Base-by-base conservation (phyloP, 2,888 invertebrate species). In the Chirona hameri region DNA sequence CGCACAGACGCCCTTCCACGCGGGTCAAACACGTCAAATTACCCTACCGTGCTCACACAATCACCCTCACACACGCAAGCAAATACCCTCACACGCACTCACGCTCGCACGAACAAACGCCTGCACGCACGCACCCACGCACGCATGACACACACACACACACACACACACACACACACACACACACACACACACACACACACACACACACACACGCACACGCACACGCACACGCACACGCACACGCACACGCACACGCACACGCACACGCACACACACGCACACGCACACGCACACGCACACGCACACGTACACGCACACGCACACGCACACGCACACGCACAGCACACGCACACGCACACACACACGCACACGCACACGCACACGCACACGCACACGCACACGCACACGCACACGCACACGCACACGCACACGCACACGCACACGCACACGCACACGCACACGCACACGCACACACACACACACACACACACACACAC, bases 321-420 rank as follows among this genome's bases (percentile, higher is more conserved):
- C n/a, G n/a, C 65, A 65, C 9, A n/a, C n/a, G n/a, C n/a, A n/a
- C n/a, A n/a, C n/a, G n/a, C n/a, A n/a, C n/a, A n/a, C n/a, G n/a
- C n/a, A n/a, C n/a, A n/a, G n/a, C n/a, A n/a, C n/a, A n/a, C n/a
- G n/a, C n/a, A n/a, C n/a, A n/a, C n/a, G n/a, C 60, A 81, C 55
- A 81, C 57, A 81, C 60, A 81, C 81, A 81, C 60, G 55, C 81
- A 81, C 60, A 82, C 24, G 72, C 27, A 76, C 18, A 82, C 27
- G n/a, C 24, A 31, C 52, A 27, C 52, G 15, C 5, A 31, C 52
- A 31, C n/a, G 31, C 52, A 80, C n/a, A 31, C 52, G 31, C n/a
- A 80, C 24, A 80, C 52, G 39, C 52, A 80, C 21, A 31, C n/a
- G 14, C n/a, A 80, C 21, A 80, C 21, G 46, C 2, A 80, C 52